Percentiles rank a stretch among this genome's conserved stretches.
phyloP scores from a whole-genome alignment of 2,113 vertebrate genomes.

The Lepus americanus region DNA sequence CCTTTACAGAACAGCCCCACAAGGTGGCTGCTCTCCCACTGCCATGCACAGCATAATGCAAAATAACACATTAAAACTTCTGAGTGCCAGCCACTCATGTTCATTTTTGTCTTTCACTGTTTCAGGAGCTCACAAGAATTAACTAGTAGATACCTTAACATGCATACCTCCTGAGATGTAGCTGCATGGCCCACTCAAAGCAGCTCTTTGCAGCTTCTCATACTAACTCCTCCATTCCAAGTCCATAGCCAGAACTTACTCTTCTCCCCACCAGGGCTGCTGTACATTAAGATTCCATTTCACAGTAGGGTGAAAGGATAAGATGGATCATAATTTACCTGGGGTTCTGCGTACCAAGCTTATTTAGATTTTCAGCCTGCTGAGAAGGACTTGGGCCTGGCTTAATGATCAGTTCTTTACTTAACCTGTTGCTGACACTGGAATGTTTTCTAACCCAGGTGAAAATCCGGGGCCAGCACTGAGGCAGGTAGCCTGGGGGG shows the following conservation, averaged over 20 bases:
- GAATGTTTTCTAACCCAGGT: constrained; percentile 67
- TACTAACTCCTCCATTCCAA: background rate
- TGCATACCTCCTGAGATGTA: background rate
- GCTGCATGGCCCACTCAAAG: background rate
- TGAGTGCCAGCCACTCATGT: background rate
- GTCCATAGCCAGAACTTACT: constrained; percentile 67
- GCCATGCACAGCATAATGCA: background rate
- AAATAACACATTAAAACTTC: background rate
- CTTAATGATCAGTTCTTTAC: constrained; percentile 77
- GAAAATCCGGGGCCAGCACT: constrained; percentile 73
- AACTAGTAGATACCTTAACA: background rate
- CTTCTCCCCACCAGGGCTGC: background rate
- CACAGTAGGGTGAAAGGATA: constrained; percentile 74
- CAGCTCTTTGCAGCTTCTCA: too few species aligned
- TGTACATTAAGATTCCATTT: constrained; percentile 79
- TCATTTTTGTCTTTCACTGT: background rate
- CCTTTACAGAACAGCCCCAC: background rate
- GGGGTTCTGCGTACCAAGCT: constrained; percentile 72
- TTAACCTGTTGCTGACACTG: constrained; percentile 79
- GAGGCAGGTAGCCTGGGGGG: constrained; percentile 46
- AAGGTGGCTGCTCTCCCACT: background rate
- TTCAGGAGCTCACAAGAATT: background rate
- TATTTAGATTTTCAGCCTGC: constrained; percentile 77
- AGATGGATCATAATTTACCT: constrained; percentile 80
- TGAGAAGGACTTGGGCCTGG: constrained; percentile 74